Evolutionary conservation across 2,797 vertebrate species (phyloP).

Genomic region (Acestrorhynchus altus): DNA sequence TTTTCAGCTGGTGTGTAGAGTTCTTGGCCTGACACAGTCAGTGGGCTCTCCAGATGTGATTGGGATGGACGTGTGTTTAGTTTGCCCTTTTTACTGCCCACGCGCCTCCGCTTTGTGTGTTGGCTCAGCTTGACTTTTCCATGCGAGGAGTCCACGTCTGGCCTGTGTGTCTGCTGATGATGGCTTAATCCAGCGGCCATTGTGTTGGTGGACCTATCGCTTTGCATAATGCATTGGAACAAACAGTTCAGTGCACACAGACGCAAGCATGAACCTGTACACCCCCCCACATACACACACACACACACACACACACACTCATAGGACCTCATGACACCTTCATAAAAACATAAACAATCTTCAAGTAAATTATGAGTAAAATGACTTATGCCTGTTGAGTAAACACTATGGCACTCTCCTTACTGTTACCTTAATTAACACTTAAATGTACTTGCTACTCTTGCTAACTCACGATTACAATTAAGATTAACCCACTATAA

Average conservation of each 20-base stretch:
- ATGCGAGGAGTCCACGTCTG: conserved; percentile 18
- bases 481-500: too few relatives aligned
- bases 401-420: too few relatives aligned
- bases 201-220: conserved; percentile 48
- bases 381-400: too few relatives aligned
- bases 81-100: conserved; percentile 49
- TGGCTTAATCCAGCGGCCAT: conserved; percentile 43
- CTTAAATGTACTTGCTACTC: too few relatives aligned
- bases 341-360: too few relatives aligned
- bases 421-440: too few relatives aligned
- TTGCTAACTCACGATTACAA: too few relatives aligned
- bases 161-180: conserved; percentile 31
- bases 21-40: not conserved
- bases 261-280: conserved; percentile 24
- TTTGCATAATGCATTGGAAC: conserved; percentile 42
- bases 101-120: conserved; percentile 38
- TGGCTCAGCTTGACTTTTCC: conserved; percentile 51
- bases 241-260: conserved; percentile 38
- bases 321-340: too few relatives aligned
- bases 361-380: too few relatives aligned
- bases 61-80: conserved; percentile 39
- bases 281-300: not conserved
- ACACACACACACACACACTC: too few relatives aligned
- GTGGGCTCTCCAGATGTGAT: conserved; percentile 8
- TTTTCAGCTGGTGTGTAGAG: not conserved